Conservation (phyloP, 2,888 invertebrate species). For the Acronicta aceris region DNA sequence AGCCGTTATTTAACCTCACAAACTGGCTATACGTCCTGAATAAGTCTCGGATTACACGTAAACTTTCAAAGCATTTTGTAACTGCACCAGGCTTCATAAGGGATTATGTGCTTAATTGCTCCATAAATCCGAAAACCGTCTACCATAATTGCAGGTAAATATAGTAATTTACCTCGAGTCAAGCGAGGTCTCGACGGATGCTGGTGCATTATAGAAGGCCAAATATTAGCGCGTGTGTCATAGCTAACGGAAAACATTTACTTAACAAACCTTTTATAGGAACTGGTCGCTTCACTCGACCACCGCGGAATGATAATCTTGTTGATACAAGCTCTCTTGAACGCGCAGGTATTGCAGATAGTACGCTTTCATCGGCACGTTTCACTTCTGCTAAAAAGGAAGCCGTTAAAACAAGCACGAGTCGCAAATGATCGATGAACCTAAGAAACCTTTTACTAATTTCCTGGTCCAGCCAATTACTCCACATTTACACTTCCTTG, state of each 20-base stretch:
- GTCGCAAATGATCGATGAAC: conserved; percentile 71
- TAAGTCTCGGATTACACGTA: conserved; percentile 59
- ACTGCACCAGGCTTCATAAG: conserved; percentile 60
- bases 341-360: conserved; percentile 47
- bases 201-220: conserved; percentile 57
- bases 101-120: conserved; percentile 67
- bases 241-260: conserved; percentile 73
- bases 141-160: conserved; percentile 69
- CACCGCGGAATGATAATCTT: conserved; percentile 59
- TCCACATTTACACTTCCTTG: conserved; percentile 79
- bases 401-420: conserved; percentile 62
- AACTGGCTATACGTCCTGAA: conserved; percentile 48
- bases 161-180: conserved; percentile 67
- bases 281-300: conserved; percentile 65
- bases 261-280: conserved; percentile 71
- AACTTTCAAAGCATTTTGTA: conserved; percentile 62
- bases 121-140: conserved; percentile 72
- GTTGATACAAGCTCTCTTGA: conserved; percentile 48
- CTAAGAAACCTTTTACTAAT: conserved; percentile 70
- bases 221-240: conserved; percentile 70
- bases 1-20: conserved; percentile 45
- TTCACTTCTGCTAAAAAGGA: conserved; percentile 66
- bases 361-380: conserved; percentile 61
- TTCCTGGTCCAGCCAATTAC: conserved; percentile 75
- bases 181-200: conserved; percentile 45